Percentiles rank a stretch among this genome's conserved stretches.
Conservation (phyloP, 2,797 vertebrate species). For the Rhabdophis nuchalis region DNA sequence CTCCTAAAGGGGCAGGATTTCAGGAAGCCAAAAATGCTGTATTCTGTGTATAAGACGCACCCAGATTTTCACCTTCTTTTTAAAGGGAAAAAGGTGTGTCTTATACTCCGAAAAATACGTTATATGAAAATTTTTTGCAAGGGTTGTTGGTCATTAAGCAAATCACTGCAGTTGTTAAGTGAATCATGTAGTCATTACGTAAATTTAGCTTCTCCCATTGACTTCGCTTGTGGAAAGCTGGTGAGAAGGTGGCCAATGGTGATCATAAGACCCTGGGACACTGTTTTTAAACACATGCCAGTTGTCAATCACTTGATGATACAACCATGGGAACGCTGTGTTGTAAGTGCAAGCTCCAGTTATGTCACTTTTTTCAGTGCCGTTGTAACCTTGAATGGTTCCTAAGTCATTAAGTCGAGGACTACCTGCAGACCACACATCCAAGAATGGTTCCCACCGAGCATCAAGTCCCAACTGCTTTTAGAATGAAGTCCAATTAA, state of each 20-base stretch:
- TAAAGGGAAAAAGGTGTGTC: no score
- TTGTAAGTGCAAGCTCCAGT: neutral
- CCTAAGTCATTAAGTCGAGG: neutral
- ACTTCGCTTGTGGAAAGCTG: no score
- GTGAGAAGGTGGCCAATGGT: neutral
- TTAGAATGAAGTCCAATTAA: slow-evolving; percentile 30
- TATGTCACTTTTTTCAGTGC: neutral
- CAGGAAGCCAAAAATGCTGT: no score
- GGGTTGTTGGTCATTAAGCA: no score
- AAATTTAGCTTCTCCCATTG: no score
- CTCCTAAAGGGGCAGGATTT: no score
- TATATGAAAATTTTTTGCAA: no score
- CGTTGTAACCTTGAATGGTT: neutral
- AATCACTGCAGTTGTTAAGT: no score
- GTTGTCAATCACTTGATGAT: neutral
- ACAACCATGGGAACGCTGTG: neutral
- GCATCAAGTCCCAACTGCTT: accelerated
- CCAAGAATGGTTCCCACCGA: neutral
- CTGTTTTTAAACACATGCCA: neutral
- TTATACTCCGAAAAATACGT: no score
- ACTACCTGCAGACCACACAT: neutral
- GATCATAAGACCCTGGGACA: neutral
- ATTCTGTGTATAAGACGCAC: no score
- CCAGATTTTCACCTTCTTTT: no score
- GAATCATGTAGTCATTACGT: no score